Evolutionary conservation across 2,113 vertebrate species (phyloP).

Genomic region (Lichenostomus cassidix): DNA sequence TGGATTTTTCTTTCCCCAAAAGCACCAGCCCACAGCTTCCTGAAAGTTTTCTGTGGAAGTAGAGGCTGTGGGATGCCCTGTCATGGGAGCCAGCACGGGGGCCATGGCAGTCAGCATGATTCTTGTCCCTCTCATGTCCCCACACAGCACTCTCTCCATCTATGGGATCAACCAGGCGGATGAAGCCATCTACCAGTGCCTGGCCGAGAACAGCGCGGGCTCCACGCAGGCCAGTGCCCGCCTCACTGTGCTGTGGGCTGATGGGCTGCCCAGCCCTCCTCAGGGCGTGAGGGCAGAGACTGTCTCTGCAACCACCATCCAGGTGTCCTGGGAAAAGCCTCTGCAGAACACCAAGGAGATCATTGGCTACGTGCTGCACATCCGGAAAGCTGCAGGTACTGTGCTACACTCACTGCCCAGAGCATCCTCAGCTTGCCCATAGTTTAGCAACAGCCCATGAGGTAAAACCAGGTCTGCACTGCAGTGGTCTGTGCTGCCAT

Average conservation of each 20-base stretch:
- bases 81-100: background rate
- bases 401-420: background rate
- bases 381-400: slow-evolving; percentile 87
- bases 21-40: background rate
- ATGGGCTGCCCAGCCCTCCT: slow-evolving; percentile 90
- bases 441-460: fast-evolving
- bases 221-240: slow-evolving; percentile 95
- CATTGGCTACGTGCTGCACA: slow-evolving; percentile 96
- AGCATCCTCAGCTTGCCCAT: background rate
- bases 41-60: background rate
- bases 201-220: slow-evolving; percentile 95
- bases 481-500: background rate
- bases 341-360: slow-evolving; percentile 92
- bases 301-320: slow-evolving; percentile 88
- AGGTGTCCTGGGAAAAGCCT: slow-evolving; percentile 91
- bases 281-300: slow-evolving; percentile 81
- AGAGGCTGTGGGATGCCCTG: background rate
- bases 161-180: slow-evolving; percentile 90
- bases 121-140: background rate
- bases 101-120: background rate
- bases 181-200: slow-evolving; percentile 98
- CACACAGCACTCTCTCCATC: slow-evolving; percentile 88
- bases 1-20: background rate
- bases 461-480: background rate
- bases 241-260: slow-evolving; percentile 92